A percentile compares a stretch with the other conserved stretches of the same genome.
phyloP scores from a whole-genome alignment of 2,113 vertebrate species.

The Erythrolamprus reginae region DNA sequence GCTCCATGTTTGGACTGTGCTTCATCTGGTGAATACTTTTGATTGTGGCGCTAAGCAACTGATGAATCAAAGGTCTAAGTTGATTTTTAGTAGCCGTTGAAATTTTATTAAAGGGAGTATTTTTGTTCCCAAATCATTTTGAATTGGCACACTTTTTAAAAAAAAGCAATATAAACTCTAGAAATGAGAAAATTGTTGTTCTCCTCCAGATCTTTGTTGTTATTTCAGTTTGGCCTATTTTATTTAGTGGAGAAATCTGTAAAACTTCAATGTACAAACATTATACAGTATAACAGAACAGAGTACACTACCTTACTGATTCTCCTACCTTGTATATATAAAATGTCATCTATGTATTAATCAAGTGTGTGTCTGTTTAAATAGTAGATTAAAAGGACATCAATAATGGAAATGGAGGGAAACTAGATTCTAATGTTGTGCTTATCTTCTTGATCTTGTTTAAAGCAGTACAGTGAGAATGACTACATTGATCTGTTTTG shows the following conservation, averaged over 20 bases:
- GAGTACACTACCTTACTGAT: background rate
- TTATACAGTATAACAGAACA: background rate
- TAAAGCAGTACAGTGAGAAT: background rate
- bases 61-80: background rate
- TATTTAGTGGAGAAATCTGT: background rate
- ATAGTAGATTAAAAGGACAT: background rate
- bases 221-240: background rate
- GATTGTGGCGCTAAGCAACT: conserved; percentile 18
- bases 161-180: background rate
- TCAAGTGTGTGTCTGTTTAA: background rate
- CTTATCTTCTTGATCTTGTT: background rate
- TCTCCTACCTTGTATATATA: background rate
- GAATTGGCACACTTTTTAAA: background rate
- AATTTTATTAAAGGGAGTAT: background rate
- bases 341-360: background rate
- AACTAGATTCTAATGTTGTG: background rate
- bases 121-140: background rate
- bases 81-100: background rate
- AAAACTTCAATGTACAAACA: background rate
- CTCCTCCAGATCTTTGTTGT: background rate
- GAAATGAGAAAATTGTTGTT: background rate
- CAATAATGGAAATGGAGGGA: background rate
- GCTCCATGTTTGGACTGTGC: background rate
- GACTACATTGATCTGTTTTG: background rate
- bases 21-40: conserved; percentile 8